Conservation (phyloP, 2,797 vertebrate genomes). For the Pseudomugil tenellus region DNA sequence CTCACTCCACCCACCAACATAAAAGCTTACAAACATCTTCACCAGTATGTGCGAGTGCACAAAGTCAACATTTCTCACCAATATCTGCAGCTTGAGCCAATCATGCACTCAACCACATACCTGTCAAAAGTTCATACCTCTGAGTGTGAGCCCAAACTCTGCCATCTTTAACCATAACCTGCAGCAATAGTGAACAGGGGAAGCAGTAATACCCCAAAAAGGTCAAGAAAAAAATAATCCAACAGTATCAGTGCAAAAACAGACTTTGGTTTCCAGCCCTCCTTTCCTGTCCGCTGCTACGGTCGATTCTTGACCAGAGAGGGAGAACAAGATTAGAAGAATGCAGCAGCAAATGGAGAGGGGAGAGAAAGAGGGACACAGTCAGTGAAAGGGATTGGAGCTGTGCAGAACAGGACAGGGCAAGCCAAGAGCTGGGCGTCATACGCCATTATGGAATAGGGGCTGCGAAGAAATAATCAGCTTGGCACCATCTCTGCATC, state of each 20-base stretch:
- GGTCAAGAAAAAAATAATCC: conserved; percentile 34
- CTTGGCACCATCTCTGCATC: conserved; percentile 64
- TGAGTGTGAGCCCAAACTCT: conserved; percentile 65
- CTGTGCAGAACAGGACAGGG: conserved; percentile 65
- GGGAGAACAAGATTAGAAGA: conserved; percentile 61
- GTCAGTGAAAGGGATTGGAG: conserved; percentile 59
- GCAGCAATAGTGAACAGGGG: conserved; percentile 12
- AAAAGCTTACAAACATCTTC: background rate
- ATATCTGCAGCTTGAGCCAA: background rate
- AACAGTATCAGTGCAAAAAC: conserved; percentile 21
- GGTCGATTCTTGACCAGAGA: conserved; percentile 66
- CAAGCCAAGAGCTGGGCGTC: conserved; percentile 56
- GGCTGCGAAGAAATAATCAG: conserved; percentile 66
- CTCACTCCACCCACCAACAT: background rate
- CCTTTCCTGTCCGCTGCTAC: conserved; percentile 45
- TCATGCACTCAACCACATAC: conserved; percentile 22
- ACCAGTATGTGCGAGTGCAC: background rate
- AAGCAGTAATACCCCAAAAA: conserved; percentile 20
- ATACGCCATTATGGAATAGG: conserved; percentile 57
- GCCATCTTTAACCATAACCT: conserved; percentile 65
- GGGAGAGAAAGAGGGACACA: conserved; percentile 50
- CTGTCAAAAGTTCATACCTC: conserved; percentile 76
- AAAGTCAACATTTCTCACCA: background rate
- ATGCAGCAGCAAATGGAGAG: conserved; percentile 57
- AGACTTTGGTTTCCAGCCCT: conserved; percentile 45